A percentile compares a stretch with the other conserved stretches of the same genome.
phyloP scores from a whole-genome alignment of 1,140 invertebrate species.

The Apis dorsata region DNA sequence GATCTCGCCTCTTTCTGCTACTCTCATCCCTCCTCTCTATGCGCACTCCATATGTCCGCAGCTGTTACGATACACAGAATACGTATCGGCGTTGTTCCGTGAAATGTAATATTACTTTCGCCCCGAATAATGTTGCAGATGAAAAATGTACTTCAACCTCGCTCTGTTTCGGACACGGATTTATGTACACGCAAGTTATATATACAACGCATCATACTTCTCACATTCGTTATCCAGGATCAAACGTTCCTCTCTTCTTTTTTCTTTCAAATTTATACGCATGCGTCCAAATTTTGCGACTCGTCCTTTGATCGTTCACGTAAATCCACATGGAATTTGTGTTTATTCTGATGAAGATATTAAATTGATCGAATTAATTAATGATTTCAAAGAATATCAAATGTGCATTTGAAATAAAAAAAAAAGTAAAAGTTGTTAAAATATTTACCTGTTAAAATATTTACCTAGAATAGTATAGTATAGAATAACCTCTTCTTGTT shows the following conservation, averaged over 20 bases:
- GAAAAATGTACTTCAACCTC: slow-evolving; percentile 32
- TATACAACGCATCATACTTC: neutral
- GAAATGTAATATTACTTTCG: slow-evolving; percentile 27
- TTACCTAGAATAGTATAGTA: too few relatives aligned
- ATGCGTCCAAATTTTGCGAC: too few relatives aligned
- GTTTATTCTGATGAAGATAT: too few relatives aligned
- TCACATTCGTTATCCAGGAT: slow-evolving; percentile 33
- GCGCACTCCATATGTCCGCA: neutral
- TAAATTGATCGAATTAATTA: too few relatives aligned
- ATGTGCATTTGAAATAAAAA: too few relatives aligned
- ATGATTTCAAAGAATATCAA: too few relatives aligned
- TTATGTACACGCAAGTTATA: slow-evolving; percentile 4
- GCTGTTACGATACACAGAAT: slow-evolving; percentile 12
- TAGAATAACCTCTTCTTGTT: too few relatives aligned
- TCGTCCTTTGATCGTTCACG: neutral
- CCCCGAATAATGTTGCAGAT: slow-evolving; percentile 30
- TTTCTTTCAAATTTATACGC: neutral
- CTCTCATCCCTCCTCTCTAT: neutral
- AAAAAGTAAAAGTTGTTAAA: too few relatives aligned
- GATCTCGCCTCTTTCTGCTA: neutral
- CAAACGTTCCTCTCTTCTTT: neutral
- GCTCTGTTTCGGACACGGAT: slow-evolving; percentile 31
- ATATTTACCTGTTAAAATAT: too few relatives aligned
- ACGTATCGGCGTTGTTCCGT: slow-evolving; percentile 16
- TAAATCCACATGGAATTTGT: neutral